phyloP scores from a whole-genome alignment of 2,113 vertebrate genomes.

The Anser brachyrhynchus region DNA sequence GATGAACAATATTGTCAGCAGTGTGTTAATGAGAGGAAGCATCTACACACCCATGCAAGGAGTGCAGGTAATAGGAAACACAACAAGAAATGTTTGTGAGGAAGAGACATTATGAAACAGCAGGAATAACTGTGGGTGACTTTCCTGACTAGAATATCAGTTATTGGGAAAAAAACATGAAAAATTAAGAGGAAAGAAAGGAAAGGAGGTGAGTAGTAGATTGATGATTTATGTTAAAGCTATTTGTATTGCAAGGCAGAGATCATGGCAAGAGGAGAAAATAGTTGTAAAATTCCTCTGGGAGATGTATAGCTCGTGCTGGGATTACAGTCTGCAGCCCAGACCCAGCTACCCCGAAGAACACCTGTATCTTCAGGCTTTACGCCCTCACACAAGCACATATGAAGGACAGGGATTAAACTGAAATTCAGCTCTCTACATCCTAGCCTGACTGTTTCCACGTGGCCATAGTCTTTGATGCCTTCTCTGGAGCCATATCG shows the following conservation, averaged over 20 bases:
- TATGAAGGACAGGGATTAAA: neutral
- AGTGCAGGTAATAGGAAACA: neutral
- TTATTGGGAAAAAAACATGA: neutral
- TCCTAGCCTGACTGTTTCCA: neutral
- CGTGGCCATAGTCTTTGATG: rapidly evolving
- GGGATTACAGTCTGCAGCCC: neutral
- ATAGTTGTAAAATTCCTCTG: neutral
- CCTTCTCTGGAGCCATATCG: neutral
- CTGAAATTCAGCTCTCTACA: neutral
- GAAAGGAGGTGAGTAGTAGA: neutral
- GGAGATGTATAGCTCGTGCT: neutral
- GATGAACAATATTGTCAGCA: slow-evolving; percentile 27
- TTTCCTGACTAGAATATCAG: neutral
- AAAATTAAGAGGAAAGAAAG: neutral
- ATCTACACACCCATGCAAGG: neutral
- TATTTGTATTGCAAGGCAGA: neutral
- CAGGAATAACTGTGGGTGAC: neutral
- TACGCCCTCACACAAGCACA: neutral
- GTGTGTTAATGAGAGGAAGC: slow-evolving; percentile 26
- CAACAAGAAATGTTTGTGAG: neutral
- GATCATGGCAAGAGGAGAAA: neutral
- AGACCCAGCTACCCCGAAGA: neutral
- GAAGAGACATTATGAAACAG: neutral
- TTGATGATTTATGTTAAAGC: neutral
- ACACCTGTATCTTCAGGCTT: neutral